These are phyloP conservation scores for Triops cancriformis DNA, from an alignment of 1,140 invertebrate species.

Conservation along the genomic window DNA sequence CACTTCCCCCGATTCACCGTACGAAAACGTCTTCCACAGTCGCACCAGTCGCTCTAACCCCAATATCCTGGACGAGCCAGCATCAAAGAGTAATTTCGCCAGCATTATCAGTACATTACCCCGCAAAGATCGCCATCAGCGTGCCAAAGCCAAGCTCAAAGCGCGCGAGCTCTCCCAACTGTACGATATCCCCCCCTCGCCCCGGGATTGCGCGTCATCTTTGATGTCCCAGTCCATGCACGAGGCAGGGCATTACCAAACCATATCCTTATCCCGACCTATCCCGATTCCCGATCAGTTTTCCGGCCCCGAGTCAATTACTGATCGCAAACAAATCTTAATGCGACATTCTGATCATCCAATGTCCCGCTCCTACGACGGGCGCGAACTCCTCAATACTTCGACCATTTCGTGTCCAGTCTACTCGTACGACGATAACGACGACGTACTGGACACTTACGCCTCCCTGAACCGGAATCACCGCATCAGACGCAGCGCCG, in stretches of 20 bases:
- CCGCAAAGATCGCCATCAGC: constrained; percentile 2
- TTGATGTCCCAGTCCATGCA: constrained; percentile 21
- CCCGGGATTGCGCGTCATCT: constrained; percentile 17
- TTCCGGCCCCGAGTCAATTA: neutral
- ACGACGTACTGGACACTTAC: neutral
- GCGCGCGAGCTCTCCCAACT: neutral
- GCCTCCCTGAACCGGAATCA: constrained; percentile 19
- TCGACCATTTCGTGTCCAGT: constrained; percentile 16
- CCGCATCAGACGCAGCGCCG: constrained; percentile 21
- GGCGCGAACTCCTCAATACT: constrained; percentile 8
- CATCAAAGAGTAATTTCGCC: neutral
- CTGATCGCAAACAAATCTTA: neutral
- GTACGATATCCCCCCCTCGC: constrained; percentile 24
- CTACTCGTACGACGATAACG: constrained; percentile 17
- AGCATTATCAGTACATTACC: neutral
- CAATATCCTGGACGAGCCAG: neutral
- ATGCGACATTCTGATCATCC: constrained; percentile 3
- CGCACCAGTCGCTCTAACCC: constrained; percentile 41
- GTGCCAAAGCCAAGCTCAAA: neutral
- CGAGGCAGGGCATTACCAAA: neutral
- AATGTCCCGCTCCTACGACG: constrained; percentile 26
- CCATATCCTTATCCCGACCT: neutral
- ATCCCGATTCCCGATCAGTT: neutral
- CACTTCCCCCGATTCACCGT: constrained; percentile 45
- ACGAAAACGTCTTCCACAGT: constrained; percentile 54